These are phyloP conservation scores for Aspidiotus rigidus DNA, from an alignment of 2,888 invertebrate genomes.

Conservation along the genomic window DNA sequence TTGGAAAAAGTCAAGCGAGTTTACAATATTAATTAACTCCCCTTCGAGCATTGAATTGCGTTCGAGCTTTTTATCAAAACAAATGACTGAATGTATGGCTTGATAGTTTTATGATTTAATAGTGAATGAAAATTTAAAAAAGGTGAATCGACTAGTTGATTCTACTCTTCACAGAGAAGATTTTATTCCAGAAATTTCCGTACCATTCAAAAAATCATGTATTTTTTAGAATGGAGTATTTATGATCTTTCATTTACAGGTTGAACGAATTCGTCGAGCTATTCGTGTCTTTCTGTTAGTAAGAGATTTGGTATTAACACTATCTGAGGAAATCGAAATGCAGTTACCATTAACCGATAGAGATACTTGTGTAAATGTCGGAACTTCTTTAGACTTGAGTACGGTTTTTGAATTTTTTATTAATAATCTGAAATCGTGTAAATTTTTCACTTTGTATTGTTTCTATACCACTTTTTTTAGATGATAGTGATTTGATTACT, in stretches of 20 bases:
- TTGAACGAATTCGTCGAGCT: slow-evolving; percentile 75
- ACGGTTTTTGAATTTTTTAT: slow-evolving; percentile 43
- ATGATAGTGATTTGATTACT: slow-evolving; percentile 93
- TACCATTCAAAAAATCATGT: neutral
- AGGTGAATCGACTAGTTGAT: too few species aligned
- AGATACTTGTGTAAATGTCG: slow-evolving; percentile 62
- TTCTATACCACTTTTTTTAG: slow-evolving; percentile 46
- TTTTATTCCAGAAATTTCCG: too few species aligned
- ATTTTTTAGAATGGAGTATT: slow-evolving; percentile 5
- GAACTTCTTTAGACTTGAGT: slow-evolving; percentile 94
- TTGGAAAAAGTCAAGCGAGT: too few species aligned
- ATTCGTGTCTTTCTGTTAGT: slow-evolving; percentile 88
- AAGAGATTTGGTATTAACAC: slow-evolving; percentile 65
- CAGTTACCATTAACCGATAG: slow-evolving; percentile 84
- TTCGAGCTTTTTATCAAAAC: too few species aligned
- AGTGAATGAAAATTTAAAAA: too few species aligned
- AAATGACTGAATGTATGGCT: too few species aligned
- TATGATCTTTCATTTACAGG: slow-evolving; percentile 46
- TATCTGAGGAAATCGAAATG: slow-evolving; percentile 72
- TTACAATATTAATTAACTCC: too few species aligned
- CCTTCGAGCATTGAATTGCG: too few species aligned
- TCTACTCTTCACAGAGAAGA: too few species aligned
- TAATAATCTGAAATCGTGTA: neutral
- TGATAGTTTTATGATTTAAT: too few species aligned
- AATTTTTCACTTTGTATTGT: neutral